phyloP scores from a whole-genome alignment of 2,888 invertebrate species.

The Syrista parreyssii region DNA sequence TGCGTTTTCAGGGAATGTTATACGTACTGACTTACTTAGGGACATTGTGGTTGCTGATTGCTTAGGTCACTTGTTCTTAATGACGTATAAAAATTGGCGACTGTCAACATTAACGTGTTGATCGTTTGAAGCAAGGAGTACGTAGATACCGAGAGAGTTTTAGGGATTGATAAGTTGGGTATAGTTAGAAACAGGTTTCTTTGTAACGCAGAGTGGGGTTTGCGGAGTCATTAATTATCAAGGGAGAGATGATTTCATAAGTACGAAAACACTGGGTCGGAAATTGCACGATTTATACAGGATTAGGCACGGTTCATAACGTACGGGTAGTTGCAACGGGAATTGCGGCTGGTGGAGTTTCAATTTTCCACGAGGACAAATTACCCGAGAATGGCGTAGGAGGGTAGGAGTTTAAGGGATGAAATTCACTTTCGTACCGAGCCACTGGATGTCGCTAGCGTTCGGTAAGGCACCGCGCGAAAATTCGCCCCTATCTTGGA shows the following conservation, averaged over 20 bases:
- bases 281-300: background rate
- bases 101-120: background rate
- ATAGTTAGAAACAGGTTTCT: background rate
- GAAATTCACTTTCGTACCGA: background rate
- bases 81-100: background rate
- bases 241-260: background rate
- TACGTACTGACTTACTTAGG: no score
- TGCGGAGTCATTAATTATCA: background rate
- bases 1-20: background rate
- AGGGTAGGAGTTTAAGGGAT: background rate
- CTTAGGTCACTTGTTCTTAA: background rate
- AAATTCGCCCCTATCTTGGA: background rate
- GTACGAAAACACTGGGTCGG: background rate
- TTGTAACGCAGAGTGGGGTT: background rate
- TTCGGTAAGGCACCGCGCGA: background rate
- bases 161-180: background rate
- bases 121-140: background rate
- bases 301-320: background rate
- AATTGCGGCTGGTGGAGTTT: background rate
- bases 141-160: background rate
- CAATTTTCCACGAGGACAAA: background rate
- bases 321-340: background rate
- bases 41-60: no score
- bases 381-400: background rate
- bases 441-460: background rate